Evolutionary conservation across 2,888 invertebrate species (phyloP).

Genomic region (Prenolepis imparis): DNA sequence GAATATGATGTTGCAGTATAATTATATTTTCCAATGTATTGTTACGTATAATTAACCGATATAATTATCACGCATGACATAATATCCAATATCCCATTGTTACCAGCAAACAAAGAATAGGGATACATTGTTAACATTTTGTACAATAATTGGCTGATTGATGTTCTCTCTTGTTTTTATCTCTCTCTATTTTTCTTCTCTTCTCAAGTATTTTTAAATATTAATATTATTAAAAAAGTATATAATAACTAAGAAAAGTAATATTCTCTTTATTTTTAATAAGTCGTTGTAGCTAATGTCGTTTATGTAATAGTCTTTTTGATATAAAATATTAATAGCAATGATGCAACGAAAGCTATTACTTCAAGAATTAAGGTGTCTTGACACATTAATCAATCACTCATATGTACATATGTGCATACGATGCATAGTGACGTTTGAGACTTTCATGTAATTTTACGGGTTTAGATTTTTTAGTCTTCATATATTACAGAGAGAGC

Average conservation of each 20-base stretch:
- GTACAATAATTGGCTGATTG: not conserved
- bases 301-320: constrained; percentile 12
- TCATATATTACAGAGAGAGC: not conserved
- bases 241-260: not conserved
- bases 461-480: constrained; percentile 29
- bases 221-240: not conserved
- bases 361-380: constrained; percentile 35
- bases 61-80: constrained; percentile 5
- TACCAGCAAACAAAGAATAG: not conserved
- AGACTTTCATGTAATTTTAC: constrained; percentile 40
- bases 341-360: constrained; percentile 36
- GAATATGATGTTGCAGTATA: not conserved
- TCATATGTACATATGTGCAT: constrained; percentile 29
- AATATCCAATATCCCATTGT: not conserved
- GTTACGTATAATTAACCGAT: constrained; percentile 26
- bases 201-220: not conserved
- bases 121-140: not conserved
- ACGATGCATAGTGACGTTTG: constrained; percentile 20
- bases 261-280: not conserved
- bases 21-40: constrained; percentile 5
- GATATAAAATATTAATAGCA: constrained; percentile 21
- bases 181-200: not conserved
- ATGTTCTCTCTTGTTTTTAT: not conserved
- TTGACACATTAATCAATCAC: constrained; percentile 43
- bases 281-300: not conserved